Base-by-base conservation (phyloP, 1,140 invertebrate genomes). In the Drosophila tani region DNA sequence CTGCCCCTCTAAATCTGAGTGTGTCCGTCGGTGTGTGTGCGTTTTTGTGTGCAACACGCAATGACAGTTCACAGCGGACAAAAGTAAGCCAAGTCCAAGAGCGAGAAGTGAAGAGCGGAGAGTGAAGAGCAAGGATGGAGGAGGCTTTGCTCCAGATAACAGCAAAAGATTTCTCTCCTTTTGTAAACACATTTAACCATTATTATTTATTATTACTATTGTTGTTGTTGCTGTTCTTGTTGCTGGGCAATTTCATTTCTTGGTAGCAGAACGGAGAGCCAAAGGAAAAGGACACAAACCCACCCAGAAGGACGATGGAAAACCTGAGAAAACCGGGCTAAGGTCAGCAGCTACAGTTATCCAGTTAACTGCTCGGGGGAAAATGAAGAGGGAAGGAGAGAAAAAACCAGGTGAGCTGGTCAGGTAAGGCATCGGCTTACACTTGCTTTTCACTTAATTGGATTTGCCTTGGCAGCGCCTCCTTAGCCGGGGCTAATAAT, bases 391-490 rank as follows among this genome's bases (percentile, higher is more conserved):
- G 15, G 9, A 46, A 14, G 19, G 19, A 24, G 14, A 15, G 8
- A 12, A n/a, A 6, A 29, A 59, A 27, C n/a, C 38, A 41, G 51
- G 46, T 62, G 53, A 73, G 46, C 46, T 29, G 49, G 63, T 50
- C 60, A 70, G 71, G 58, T 49, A 86, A 78, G 83, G 74, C 78
- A 70, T 81, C 73, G 81, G 81, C 84, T 87, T 87, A 90, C 85
- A 90, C 81, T 85, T 79, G 86, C 86, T 88, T 88, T 88, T 91
- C 85, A 90, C 79, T 88, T 88, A 88, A 88, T 88, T 88, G 85
- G 85, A 88, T 88, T 88, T 85, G 81, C 82, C 77, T 75, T 85
- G 64, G 70, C 67, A 74, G 50, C 65, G 65, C 63, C 50, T 75
- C 51, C 45, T 27, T 63, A 67, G 62, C 60, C 67, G 51, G 40